These are phyloP conservation scores for Mactra quadrangularis DNA, from an alignment of 1,140 invertebrate genomes.

Conservation along the genomic window DNA sequence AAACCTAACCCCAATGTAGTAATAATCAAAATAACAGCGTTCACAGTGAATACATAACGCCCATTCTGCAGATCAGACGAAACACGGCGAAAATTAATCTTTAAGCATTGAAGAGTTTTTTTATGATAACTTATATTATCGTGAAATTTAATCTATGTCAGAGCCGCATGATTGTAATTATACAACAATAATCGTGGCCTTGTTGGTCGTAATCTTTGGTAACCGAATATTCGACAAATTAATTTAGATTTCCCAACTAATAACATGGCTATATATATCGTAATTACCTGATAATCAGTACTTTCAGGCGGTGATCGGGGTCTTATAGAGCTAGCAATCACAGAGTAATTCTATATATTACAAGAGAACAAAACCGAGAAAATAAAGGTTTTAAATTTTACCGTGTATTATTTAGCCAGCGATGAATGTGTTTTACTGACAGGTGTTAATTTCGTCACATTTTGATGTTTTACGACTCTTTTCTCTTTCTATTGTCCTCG, in stretches of 20 bases:
- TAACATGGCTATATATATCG: conserved; percentile 21
- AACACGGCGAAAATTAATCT: no score
- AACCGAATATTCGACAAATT: conserved; percentile 38
- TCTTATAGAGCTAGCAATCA: conserved; percentile 14
- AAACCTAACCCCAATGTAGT: no score
- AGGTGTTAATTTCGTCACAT: conserved; percentile 50
- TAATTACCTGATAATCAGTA: not conserved
- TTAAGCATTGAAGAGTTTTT: no score
- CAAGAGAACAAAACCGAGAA: conserved; percentile 20
- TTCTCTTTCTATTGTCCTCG: conserved; percentile 3
- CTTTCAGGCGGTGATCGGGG: not conserved
- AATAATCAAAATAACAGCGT: no score
- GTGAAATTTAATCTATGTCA: conserved; percentile 6
- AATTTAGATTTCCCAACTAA: conserved; percentile 23
- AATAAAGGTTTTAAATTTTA: conserved; percentile 21
- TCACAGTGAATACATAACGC: no score
- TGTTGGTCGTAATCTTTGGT: conserved; percentile 9
- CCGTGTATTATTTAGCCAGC: conserved; percentile 37
- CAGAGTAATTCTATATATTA: conserved; percentile 36
- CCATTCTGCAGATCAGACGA: no score
- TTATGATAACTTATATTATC: not conserved
- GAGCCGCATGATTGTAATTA: conserved; percentile 15
- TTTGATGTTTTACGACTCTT: conserved; percentile 31
- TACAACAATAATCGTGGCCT: conserved; percentile 6
- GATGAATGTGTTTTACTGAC: conserved; percentile 36